Conservation (phyloP, 2,113 vertebrate genomes). For the Hypocryptadius cinnamomeus region DNA sequence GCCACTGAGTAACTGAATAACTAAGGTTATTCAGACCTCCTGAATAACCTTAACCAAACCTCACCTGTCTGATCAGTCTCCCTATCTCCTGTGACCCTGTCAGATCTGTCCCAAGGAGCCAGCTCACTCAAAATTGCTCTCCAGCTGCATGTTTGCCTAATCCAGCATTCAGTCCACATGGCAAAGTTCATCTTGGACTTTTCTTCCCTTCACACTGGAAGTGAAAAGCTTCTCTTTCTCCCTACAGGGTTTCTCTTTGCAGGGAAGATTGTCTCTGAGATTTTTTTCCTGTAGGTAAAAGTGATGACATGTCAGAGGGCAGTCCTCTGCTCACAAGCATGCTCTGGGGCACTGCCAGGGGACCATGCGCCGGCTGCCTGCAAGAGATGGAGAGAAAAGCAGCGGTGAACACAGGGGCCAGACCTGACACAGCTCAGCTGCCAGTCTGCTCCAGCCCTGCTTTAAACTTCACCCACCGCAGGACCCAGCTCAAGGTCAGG, state of each 20-base stretch:
- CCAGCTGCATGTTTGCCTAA: not conserved
- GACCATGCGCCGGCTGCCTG: rapidly evolving
- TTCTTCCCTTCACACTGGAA: not conserved
- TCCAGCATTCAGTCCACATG: not conserved
- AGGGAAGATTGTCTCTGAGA: not conserved
- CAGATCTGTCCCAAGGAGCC: not conserved
- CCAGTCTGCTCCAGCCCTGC: not conserved
- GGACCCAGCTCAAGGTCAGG: not conserved
- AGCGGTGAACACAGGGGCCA: not conserved
- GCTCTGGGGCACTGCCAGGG: not conserved
- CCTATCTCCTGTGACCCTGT: not conserved
- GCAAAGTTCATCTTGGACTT: not conserved
- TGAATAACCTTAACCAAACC: not conserved
- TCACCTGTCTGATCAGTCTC: not conserved
- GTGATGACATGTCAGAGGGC: not conserved
- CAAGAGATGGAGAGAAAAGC: not conserved
- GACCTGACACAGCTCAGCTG: not conserved
- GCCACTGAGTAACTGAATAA: not conserved
- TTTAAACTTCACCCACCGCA: not conserved
- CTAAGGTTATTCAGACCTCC: not conserved
- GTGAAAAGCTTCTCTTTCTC: not conserved
- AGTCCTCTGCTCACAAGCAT: not conserved
- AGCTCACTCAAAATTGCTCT: not conserved
- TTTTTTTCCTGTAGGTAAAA: not conserved
- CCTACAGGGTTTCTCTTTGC: not conserved